Evolutionary conservation across 2,797 vertebrate genomes (phyloP).

Genomic region (Masticophis lateralis): DNA sequence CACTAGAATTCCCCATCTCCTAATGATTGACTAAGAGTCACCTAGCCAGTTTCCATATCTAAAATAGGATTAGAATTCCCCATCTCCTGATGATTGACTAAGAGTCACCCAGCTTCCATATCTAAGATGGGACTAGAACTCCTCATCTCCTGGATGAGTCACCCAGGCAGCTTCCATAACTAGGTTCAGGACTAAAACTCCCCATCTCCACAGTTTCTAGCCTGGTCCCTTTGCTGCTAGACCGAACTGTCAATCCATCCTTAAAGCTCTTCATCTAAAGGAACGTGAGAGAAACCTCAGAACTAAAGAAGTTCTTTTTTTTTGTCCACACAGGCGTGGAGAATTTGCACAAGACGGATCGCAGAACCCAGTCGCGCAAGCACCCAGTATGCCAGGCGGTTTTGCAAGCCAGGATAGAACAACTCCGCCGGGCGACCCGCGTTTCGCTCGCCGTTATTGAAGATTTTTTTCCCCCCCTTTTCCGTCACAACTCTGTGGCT

Average conservation of each 20-base stretch:
- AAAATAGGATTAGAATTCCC: too few relatives aligned
- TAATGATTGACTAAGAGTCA: background rate
- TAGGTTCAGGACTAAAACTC: too few relatives aligned
- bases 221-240: background rate
- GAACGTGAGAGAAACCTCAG: background rate
- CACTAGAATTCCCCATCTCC: too few relatives aligned
- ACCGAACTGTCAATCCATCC: background rate
- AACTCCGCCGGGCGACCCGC: conserved; percentile 32
- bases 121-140: background rate
- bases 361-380: conserved; percentile 78
- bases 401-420: conserved; percentile 73
- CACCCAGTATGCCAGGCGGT: conserved; percentile 75
- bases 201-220: background rate
- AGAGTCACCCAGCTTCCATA: background rate
- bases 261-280: background rate
- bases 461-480: background rate
- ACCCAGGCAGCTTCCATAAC: too few relatives aligned
- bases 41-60: too few relatives aligned
- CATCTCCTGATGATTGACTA: background rate
- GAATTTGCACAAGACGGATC: conserved; percentile 81
- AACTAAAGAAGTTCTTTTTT: background rate
- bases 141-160: too few relatives aligned
- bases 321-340: conserved; percentile 72
- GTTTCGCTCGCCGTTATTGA: conserved; percentile 60
- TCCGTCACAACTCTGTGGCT: background rate